phyloP scores from a whole-genome alignment of 2,888 invertebrate species.

The Drosophila meridiana region DNA sequence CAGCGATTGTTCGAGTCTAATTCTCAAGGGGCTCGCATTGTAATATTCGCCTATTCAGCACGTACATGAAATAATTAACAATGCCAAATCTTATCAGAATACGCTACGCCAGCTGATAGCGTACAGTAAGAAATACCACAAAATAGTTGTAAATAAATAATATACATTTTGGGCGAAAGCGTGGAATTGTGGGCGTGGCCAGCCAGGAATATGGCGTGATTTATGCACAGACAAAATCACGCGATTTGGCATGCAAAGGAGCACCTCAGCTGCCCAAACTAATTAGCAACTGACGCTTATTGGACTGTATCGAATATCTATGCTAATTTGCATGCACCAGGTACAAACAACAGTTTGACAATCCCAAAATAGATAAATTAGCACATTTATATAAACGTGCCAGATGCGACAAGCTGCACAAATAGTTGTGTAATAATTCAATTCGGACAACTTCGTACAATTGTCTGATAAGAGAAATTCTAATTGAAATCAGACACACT shows the following conservation, averaged over 20 bases:
- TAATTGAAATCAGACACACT: slow-evolving; percentile 5
- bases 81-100: slow-evolving; percentile 63
- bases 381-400: slow-evolving; percentile 23
- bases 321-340: slow-evolving; percentile 29
- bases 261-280: background rate
- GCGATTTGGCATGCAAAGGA: slow-evolving; percentile 38
- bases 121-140: slow-evolving; percentile 11
- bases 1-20: slow-evolving; percentile 54
- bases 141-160: slow-evolving; percentile 18
- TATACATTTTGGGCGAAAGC: slow-evolving; percentile 52
- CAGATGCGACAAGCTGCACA: slow-evolving; percentile 1
- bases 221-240: slow-evolving; percentile 32
- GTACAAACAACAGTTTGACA: background rate
- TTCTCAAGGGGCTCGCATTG: slow-evolving; percentile 43
- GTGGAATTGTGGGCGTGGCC: slow-evolving; percentile 28
- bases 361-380: background rate
- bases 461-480: slow-evolving; percentile 23
- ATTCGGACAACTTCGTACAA: slow-evolving; percentile 11
- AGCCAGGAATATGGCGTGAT: slow-evolving; percentile 56
- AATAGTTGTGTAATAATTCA: slow-evolving; percentile 21
- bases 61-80: slow-evolving; percentile 35
- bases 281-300: slow-evolving; percentile 39
- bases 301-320: slow-evolving; percentile 27
- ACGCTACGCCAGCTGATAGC: slow-evolving; percentile 30
- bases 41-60: slow-evolving; percentile 27